These are phyloP conservation scores for Tinea pellionella DNA, from an alignment of 2,888 invertebrate species.

Conservation along the genomic window DNA sequence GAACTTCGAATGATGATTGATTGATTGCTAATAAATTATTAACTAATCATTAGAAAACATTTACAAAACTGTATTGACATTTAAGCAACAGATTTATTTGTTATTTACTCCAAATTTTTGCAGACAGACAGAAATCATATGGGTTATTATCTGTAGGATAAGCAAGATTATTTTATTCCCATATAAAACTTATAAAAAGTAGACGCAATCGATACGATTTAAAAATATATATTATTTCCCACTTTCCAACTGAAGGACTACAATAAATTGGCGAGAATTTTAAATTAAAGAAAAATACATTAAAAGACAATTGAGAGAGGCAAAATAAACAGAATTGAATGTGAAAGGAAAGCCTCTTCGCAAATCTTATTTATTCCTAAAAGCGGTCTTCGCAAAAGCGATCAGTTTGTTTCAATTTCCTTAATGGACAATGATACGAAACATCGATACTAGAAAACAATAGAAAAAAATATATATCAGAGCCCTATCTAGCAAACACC, in stretches of 20 bases:
- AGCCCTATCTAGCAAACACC: too few species aligned
- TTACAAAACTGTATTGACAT: not conserved
- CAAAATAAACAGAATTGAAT: not conserved
- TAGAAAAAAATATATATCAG: not conserved
- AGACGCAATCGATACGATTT: too few species aligned
- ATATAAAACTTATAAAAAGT: too few species aligned
- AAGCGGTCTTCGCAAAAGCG: conserved; percentile 3
- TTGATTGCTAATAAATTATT: conserved; percentile 12
- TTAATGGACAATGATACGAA: not conserved
- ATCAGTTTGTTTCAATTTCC: conserved; percentile 6
- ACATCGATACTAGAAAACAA: not conserved
- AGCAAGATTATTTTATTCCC: too few species aligned
- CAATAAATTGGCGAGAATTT: not conserved
- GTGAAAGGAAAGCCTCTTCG: not conserved
- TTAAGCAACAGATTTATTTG: too few species aligned
- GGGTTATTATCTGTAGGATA: too few species aligned
- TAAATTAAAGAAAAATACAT: conserved; percentile 7
- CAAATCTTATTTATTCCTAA: conserved; percentile 6
- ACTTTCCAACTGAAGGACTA: not conserved
- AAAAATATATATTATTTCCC: too few species aligned
- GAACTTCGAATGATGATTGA: conserved; percentile 12
- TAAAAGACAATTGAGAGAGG: not conserved
- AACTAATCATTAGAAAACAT: not conserved
- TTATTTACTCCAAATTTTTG: too few species aligned
- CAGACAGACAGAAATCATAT: too few species aligned